Percentiles rank a stretch among this genome's conserved stretches.
phyloP scores from a whole-genome alignment of 2,888 invertebrate genomes.

The Arenicola marina region DNA sequence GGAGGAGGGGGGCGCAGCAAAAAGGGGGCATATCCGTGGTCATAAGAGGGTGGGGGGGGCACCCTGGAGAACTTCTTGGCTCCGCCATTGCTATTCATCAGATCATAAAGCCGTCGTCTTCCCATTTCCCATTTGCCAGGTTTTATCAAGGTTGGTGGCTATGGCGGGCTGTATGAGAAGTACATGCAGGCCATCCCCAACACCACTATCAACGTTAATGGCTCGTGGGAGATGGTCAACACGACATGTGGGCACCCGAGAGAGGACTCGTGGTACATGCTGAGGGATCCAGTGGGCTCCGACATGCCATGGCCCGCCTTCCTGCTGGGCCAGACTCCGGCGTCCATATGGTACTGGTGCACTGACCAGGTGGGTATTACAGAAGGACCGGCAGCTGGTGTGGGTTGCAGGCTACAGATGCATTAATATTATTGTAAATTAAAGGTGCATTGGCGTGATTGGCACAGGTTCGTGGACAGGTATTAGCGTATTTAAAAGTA shows the following conservation, averaged over 20 bases:
- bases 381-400: no score
- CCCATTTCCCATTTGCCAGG: no score
- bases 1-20: background rate
- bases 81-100: no score
- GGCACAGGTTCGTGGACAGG: no score
- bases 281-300: slow-evolving; percentile 58
- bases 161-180: slow-evolving; percentile 53
- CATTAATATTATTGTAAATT: no score
- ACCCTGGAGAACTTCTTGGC: no score
- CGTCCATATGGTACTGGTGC: slow-evolving; percentile 65
- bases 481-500: no score
- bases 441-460: no score
- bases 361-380: slow-evolving; percentile 61
- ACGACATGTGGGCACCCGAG: slow-evolving; percentile 56
- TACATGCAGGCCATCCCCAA: slow-evolving; percentile 61
- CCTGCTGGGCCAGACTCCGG: slow-evolving; percentile 64
- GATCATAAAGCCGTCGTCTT: no score
- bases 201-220: slow-evolving; percentile 10
- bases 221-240: background rate
- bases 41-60: no score
- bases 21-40: no score
- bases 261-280: slow-evolving; percentile 61
- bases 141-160: slow-evolving; percentile 62
- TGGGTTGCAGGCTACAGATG: no score
- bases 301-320: slow-evolving; percentile 66